Conservation (phyloP, 2,888 invertebrate species). For the Stenichneumon culpator region DNA sequence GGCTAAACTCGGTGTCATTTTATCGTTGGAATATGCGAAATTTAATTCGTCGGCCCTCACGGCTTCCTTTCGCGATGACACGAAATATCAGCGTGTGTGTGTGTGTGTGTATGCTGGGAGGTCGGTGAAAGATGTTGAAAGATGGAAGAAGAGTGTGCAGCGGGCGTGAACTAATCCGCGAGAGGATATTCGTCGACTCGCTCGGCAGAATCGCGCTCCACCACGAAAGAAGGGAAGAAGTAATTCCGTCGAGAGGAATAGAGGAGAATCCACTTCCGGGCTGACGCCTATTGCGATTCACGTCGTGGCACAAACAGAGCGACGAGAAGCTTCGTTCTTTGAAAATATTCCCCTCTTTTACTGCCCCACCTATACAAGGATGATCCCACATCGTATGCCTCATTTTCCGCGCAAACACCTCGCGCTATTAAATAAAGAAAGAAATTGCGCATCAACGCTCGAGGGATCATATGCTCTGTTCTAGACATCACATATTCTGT, state of each 20-base stretch:
- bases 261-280: conserved; percentile 30
- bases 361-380: conserved; percentile 5
- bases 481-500: no score
- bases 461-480: not conserved
- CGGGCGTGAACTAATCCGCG: conserved; percentile 45
- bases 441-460: not conserved
- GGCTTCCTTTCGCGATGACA: conserved; percentile 11
- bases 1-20: conserved; percentile 29
- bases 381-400: conserved; percentile 2
- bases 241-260: conserved; percentile 35
- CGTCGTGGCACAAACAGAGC: conserved; percentile 1
- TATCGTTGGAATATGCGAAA: conserved; percentile 45
- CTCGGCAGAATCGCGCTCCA: not conserved
- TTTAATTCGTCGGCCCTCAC: conserved; percentile 34
- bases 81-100: not conserved
- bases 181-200: conserved; percentile 31
- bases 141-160: conserved; percentile 10
- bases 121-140: conserved; percentile 12
- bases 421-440: not conserved
- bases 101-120: not conserved
- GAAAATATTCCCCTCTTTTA: conserved; percentile 1
- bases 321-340: conserved; percentile 24
- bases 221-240: conserved; percentile 17
- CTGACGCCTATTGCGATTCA: conserved; percentile 35
- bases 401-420: not conserved